Evolutionary conservation across 2,888 invertebrate genomes (phyloP).

Genomic region (Caenorhabditis parvicauda): DNA sequence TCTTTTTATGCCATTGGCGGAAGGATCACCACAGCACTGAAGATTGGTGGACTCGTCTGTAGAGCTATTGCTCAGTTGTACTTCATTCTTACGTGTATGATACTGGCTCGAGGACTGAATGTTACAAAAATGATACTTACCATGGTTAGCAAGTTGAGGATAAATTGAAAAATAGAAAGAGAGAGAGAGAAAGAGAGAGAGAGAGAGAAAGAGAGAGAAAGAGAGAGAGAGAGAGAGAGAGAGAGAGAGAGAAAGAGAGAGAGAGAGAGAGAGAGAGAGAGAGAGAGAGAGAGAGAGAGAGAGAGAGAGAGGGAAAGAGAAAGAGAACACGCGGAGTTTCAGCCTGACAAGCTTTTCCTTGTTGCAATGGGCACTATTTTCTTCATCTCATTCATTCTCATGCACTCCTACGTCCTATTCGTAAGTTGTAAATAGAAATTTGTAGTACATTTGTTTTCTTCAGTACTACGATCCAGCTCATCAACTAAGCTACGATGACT

Average conservation of each 20-base stretch:
- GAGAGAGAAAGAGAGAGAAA: too few species aligned
- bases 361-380: slow-evolving; percentile 13
- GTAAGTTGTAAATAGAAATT: slow-evolving; percentile 13
- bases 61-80: slow-evolving; percentile 30
- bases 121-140: slow-evolving; percentile 32
- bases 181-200: background rate
- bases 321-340: slow-evolving; percentile 2
- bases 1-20: slow-evolving; percentile 79
- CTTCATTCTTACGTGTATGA: slow-evolving; percentile 24
- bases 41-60: too few species aligned
- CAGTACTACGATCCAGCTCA: slow-evolving; percentile 86
- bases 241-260: too few species aligned
- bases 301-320: background rate
- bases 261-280: too few species aligned
- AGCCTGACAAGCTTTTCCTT: slow-evolving; percentile 17
- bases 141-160: slow-evolving; percentile 2
- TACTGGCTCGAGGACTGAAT: slow-evolving; percentile 31
- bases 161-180: background rate
- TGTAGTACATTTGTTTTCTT: slow-evolving; percentile 20
- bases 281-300: too few species aligned
- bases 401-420: slow-evolving; percentile 48
- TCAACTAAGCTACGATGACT: slow-evolving; percentile 85
- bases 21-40: too few species aligned
- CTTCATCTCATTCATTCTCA: slow-evolving; percentile 19
- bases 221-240: too few species aligned